Evolutionary conservation across 2,113 vertebrate species (phyloP), one percentile per base, ranked within the genome.

Genomic region (Coregonus clupeaformis): DNA sequence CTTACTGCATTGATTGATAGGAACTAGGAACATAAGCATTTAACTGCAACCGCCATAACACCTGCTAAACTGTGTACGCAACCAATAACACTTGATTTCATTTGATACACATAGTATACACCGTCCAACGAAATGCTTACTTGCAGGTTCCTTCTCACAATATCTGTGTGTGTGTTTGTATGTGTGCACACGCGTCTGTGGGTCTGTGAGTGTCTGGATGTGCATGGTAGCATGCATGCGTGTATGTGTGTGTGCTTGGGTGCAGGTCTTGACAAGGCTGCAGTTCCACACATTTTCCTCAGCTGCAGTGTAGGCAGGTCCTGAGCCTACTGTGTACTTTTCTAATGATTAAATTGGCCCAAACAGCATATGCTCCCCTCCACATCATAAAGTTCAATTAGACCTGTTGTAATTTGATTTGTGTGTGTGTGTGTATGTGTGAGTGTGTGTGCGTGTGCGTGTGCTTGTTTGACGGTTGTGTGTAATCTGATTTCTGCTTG

Each of bases 331-430:
- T 84, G 91, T 88, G 91, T 82, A 84, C 79, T 89, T 90, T 90
- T 87, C 84, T 88, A 88, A 90, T 92, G 85, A 92, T 93, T 93
- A 85, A 86, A 90, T 92, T 91, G 91, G 83, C 87, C 78, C 82
- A 92, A 91, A 84, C 89, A 92, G 89, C 93, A 93, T 93, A 94
- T 93, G 92, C 87, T 92, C 90, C 78, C 82, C 85, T 79, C 82
- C 72, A 85, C 80, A 85, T 86, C 91, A 89, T 91, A 92, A 91
- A 91, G 83, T 84, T 91, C 92, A 92, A 92, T 94, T 93, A 93
- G 82, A 84, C 79, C 82, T 79, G 82, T 82, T 80, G 72, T 91
- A 93, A 94, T 93, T 82, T 71, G 77, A 92, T 94, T 92, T 69
- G 16, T 14, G 18, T 18, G 25, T 30, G 4, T 20, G 25, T 18